Evolutionary conservation across 2,888 invertebrate species (phyloP).

Genomic region (Calliopum simillimum): DNA sequence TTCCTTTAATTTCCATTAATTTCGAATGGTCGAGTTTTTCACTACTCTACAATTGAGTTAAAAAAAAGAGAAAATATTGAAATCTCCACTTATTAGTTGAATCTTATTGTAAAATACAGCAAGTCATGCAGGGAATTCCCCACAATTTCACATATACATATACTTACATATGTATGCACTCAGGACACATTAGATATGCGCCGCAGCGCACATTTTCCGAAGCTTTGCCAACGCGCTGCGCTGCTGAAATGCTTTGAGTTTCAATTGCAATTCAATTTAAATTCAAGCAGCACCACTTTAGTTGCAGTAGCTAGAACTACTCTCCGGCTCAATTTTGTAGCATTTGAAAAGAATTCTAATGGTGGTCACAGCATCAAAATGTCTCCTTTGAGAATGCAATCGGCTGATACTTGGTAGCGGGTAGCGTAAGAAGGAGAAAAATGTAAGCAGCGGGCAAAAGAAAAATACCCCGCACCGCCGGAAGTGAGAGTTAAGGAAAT

Average conservation of each 20-base stretch:
- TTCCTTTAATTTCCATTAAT: no score
- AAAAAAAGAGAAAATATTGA: no score
- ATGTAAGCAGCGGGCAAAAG: conserved; percentile 5
- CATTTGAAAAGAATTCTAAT: conserved; percentile 8
- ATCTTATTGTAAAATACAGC: no score
- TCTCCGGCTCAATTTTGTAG: no score
- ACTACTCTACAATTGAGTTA: no score
- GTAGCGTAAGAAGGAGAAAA: no score
- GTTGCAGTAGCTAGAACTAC: conserved; percentile 12
- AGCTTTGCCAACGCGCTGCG: conserved; percentile 16
- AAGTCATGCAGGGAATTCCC: no score
- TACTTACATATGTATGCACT: background rate
- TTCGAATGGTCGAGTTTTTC: no score
- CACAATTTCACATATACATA: background rate
- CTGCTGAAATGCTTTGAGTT: conserved; percentile 24
- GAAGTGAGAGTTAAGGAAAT: background rate
- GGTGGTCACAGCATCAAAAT: background rate
- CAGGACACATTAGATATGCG: background rate
- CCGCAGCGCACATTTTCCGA: conserved; percentile 25
- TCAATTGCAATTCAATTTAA: conserved; percentile 36
- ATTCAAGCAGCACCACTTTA: conserved; percentile 35
- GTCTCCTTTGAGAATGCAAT: background rate
- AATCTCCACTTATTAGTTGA: no score
- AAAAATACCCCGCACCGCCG: background rate
- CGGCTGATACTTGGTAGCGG: no score